Evolutionary conservation across 2,797 vertebrate species (phyloP), one percentile per base, ranked within the genome.

Genomic region (Neomorphus geoffroyi): DNA sequence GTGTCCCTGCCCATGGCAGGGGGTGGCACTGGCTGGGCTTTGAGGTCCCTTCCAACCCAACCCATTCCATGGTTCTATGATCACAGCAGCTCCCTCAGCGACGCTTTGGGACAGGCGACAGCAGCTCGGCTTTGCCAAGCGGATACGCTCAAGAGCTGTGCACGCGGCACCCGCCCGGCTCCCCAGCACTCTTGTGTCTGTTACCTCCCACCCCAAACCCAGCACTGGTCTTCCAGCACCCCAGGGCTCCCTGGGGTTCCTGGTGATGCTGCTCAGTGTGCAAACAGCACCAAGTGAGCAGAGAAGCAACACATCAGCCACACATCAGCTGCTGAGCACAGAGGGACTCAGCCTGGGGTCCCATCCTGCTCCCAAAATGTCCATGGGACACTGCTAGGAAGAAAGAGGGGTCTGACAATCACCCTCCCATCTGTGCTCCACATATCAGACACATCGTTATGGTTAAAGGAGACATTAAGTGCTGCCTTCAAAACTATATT

Each of bases 381-480:
- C 58, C 79, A 0, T 0, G 1, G 85, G 82, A 23, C 10, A 0
- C 65, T 18, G 39, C 11, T n/a, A 33, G 91, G 85, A 27, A 4
- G 39, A 23, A n/a, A 10, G 65, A 14, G 10, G 32, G 60, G 11
- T 9, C 71, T 35, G 74, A 24, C 7, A 61, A 11, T 17, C 26
- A 2, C 41, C 43, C 26, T 39, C 57, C 69, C 46, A 0, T 0
- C 3, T 1, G 18, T 0, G 13, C n/a, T 46, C 35, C 51, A 1
- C 2, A 3, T 3, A 8, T 3, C 32, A 5, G 67, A 3, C 30
- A 7, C 33, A 0, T 2, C 0, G 0, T 0, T 0, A 1, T 4
- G 8, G 14, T 51, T 54, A 56, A 4, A 57, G 85, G 54, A 15
- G 77, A 11, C 66, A n/a, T 35, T 14, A 24, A 50, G 50, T 0